These are phyloP conservation scores for Cheilosia impressa DNA, from an alignment of 2,888 invertebrate species.

Conservation along the genomic window DNA sequence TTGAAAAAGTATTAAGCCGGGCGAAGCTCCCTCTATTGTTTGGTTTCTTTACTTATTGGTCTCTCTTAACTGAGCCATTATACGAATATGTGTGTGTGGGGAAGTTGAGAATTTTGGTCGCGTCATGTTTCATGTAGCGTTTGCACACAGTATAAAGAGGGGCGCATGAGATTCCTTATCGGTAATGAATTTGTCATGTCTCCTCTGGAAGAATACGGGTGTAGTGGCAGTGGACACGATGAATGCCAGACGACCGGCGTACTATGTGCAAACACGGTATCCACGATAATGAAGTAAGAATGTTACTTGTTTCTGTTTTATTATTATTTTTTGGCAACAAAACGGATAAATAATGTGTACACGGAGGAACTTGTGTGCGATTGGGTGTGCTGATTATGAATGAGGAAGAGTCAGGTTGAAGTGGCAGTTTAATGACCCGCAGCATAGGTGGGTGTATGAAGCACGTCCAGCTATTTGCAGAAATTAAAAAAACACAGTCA, in stretches of 20 bases:
- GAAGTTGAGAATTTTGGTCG: conserved; percentile 64
- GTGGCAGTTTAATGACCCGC: conserved; percentile 8
- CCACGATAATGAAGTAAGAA: conserved; percentile 70
- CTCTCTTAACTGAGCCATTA: conserved; percentile 26
- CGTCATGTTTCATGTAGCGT: conserved; percentile 67
- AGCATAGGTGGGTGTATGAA: too few species aligned
- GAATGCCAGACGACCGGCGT: conserved; percentile 34
- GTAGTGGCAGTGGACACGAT: conserved; percentile 11
- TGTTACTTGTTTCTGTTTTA: conserved; percentile 18
- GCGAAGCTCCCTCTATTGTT: conserved; percentile 27
- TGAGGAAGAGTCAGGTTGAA: not conserved
- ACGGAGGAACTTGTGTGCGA: conserved; percentile 28
- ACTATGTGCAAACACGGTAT: conserved; percentile 64
- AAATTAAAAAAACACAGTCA: too few species aligned
- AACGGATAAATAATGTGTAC: not conserved
- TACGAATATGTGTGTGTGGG: not conserved
- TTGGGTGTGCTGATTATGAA: conserved; percentile 18
- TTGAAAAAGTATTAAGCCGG: conserved; percentile 65
- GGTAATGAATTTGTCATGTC: conserved; percentile 75
- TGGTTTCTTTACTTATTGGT: conserved; percentile 3
- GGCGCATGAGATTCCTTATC: conserved; percentile 70
- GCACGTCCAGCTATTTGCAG: not conserved
- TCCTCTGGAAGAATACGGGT: not conserved
- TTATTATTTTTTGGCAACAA: conserved; percentile 42
- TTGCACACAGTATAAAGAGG: conserved; percentile 20